These are phyloP conservation scores for Buathra laborator DNA, from an alignment of 2,888 invertebrate species.

Conservation along the genomic window DNA sequence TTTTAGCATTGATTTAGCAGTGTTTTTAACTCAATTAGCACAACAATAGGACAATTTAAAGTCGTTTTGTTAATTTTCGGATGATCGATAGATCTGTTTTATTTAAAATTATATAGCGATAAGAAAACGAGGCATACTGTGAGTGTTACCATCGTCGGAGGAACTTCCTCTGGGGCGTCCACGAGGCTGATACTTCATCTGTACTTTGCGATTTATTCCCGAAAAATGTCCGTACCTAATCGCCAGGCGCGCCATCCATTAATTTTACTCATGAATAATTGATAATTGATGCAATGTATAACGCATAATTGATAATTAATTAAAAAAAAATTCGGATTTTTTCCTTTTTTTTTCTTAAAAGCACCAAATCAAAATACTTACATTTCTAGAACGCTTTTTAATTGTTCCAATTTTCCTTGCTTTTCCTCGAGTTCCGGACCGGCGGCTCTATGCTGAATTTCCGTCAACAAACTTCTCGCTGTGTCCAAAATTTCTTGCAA, in stretches of 20 bases:
- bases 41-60: not conserved
- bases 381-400: slow-evolving; percentile 99
- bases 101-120: slow-evolving; percentile 46
- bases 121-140: slow-evolving; percentile 78
- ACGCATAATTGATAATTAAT: not conserved
- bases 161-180: slow-evolving; percentile 96
- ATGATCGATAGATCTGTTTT: slow-evolving; percentile 55
- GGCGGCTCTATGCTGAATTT: slow-evolving; percentile 94
- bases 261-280: slow-evolving; percentile 29
- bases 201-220: slow-evolving; percentile 99
- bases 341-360: not conserved
- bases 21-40: no score
- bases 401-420: slow-evolving; percentile 97
- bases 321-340: not conserved
- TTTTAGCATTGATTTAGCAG: not conserved
- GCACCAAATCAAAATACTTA: slow-evolving; percentile 85
- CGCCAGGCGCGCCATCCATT: no score
- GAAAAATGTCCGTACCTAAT: slow-evolving; percentile 99
- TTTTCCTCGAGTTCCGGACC: slow-evolving; percentile 98
- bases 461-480: slow-evolving; percentile 94
- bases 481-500: slow-evolving; percentile 99
- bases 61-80: slow-evolving; percentile 31
- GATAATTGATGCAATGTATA: not conserved
- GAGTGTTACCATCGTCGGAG: slow-evolving; percentile 95
- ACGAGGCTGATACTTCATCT: slow-evolving; percentile 99